Base-by-base conservation (phyloP, 2,888 invertebrate genomes). In the Chesias legatella region DNA sequence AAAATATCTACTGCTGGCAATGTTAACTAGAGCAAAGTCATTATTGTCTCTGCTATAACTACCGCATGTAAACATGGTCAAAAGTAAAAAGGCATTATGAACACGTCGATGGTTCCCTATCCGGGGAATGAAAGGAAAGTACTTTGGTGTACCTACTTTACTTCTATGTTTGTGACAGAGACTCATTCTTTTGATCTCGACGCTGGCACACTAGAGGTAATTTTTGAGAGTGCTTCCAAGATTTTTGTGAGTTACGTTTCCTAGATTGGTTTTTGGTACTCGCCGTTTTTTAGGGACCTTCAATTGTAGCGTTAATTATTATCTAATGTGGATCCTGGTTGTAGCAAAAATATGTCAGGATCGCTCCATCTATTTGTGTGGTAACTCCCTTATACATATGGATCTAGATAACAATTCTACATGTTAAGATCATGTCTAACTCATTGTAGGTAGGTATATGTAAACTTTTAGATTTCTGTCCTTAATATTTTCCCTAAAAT, bases 151-250 rank as follows among this genome's bases (percentile, higher is more conserved):
- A 29, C 5, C 7, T 32, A 25, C 4, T 6, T 10, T 34, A 44
- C 37, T 37, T 47, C 33, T 36, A 43, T 51, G 51, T 52, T 50
- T 54, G 50, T 44, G 51, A 50, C 46, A 43, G 42, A 31, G 49
- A 36, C 40, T 32, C 42, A 38, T 48, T 52, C 55, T 60, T 66
- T 63, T 63, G 61, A 58, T 60, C 51, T 56, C 49, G 30, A 24
- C 47, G 42, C 43, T 45, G 51, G 52, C 49, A 49, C 56, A 56
- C 46, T 39, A 47, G 51, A 52, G 51, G 43, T 53, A 66, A 66
- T 65, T 58, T 58, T 49, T 55, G 55, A 51, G 61, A 66, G 65
- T 61, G 59, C 54, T 55, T 32, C 33, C 39, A 24, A 33, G 41
- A 42, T 41, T 46, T 52, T 50, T 32, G 51, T 45, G 48, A 52